Evolutionary conservation across 2,888 invertebrate genomes (phyloP).

Genomic region (Rhorus exstirpatorius): DNA sequence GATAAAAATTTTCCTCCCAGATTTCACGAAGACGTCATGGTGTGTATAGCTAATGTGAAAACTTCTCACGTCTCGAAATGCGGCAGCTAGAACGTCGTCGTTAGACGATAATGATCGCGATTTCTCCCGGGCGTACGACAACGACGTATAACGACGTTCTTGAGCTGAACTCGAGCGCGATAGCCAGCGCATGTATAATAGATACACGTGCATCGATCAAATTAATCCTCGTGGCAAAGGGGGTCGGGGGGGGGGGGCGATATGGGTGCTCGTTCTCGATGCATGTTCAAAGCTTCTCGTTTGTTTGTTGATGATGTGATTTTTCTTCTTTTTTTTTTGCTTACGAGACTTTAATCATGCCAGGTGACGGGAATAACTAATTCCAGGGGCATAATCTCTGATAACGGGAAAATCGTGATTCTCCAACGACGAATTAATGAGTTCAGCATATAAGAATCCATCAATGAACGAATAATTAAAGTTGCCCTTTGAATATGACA

Average conservation of each 20-base stretch:
- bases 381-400: constrained; percentile 17
- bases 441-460: not conserved
- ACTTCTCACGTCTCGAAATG: constrained; percentile 8
- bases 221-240: constrained; percentile 75
- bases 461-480: not conserved
- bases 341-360: constrained; percentile 15
- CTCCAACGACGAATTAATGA: not conserved
- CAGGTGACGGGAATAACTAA: constrained; percentile 47
- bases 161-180: constrained; percentile 14
- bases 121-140: constrained; percentile 57
- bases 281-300: constrained; percentile 77
- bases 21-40: not conserved
- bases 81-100: constrained; percentile 20
- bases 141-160: constrained; percentile 70
- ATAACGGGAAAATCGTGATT: not conserved
- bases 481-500: not conserved
- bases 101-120: constrained; percentile 62
- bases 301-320: constrained; percentile 75
- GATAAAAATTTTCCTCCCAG: not conserved
- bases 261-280: constrained; percentile 63
- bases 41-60: not conserved
- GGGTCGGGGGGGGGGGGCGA: constrained; percentile 35
- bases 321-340: constrained; percentile 72
- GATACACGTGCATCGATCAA: constrained; percentile 78
- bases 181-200: not conserved